A percentile compares a stretch with the other conserved stretches of the same genome.
phyloP scores from a whole-genome alignment of 2,888 invertebrate genomes.

The Polyploca ridens region DNA sequence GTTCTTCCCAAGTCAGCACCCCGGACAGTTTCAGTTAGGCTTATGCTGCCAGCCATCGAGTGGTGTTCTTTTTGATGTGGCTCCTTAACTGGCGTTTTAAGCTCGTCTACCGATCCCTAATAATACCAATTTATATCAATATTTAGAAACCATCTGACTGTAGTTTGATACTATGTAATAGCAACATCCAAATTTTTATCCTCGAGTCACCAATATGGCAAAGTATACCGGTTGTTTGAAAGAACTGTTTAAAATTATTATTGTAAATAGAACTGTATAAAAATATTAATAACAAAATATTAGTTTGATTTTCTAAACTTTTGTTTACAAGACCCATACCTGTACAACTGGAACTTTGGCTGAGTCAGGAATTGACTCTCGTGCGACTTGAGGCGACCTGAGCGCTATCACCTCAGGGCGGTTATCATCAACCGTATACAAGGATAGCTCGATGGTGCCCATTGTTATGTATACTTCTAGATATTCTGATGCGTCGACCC shows the following conservation, averaged over 20 bases:
- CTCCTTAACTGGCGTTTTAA: background rate
- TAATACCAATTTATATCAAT: background rate
- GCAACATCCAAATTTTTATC: too few relatives aligned
- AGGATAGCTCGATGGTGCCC: constrained; percentile 65
- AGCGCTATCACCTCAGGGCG: constrained; percentile 40
- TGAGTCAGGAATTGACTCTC: constrained; percentile 6
- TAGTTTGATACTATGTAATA: too few relatives aligned
- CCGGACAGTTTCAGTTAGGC: constrained; percentile 43
- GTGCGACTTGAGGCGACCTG: constrained; percentile 32
- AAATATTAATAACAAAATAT: background rate
- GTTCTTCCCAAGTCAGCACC: constrained; percentile 40
- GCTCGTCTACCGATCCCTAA: background rate
- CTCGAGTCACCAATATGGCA: too few relatives aligned
- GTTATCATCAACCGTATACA: constrained; percentile 56
- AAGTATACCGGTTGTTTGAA: too few relatives aligned
- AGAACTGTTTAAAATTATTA: too few relatives aligned
- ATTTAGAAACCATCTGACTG: background rate
- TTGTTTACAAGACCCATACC: constrained; percentile 5
- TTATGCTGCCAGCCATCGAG: constrained; percentile 29
- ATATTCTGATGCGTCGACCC: constrained; percentile 50
- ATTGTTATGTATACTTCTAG: constrained; percentile 72
- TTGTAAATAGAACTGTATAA: background rate
- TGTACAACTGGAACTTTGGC: constrained; percentile 17
- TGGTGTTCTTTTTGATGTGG: constrained; percentile 2
- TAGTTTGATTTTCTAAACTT: background rate